These are phyloP conservation scores for Calliopsis andreniformis DNA, from an alignment of 1,140 invertebrate species.

Conservation along the genomic window DNA sequence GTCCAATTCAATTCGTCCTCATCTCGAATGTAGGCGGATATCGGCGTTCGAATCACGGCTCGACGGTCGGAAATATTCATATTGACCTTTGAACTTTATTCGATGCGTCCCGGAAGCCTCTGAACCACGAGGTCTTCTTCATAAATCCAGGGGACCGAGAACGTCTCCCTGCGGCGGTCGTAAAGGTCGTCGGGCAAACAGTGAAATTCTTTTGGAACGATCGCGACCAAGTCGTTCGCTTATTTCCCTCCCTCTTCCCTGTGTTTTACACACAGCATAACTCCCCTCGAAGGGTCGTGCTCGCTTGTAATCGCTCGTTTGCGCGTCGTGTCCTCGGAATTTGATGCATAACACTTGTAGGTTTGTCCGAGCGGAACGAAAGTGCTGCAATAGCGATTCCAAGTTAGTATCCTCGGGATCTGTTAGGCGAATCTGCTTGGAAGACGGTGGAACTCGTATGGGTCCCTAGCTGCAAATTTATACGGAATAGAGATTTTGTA, in stretches of 20 bases:
- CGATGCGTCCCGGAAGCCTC: not conserved
- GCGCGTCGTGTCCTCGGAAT: not conserved
- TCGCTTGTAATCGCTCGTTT: not conserved
- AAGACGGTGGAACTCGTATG: no score
- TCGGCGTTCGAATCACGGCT: not conserved
- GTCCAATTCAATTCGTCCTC: not conserved
- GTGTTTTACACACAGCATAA: not conserved
- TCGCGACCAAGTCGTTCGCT: not conserved
- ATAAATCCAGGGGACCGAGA: slow-evolving; percentile 1
- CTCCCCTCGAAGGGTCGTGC: not conserved
- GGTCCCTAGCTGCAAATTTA: no score
- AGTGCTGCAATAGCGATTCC: not conserved
- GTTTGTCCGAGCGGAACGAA: not conserved
- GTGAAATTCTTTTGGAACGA: slow-evolving; percentile 18
- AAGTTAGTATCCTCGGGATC: not conserved
- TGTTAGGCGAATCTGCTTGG: no score
- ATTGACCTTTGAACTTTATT: slow-evolving; percentile 25
- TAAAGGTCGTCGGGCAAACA: not conserved
- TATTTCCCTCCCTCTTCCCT: not conserved
- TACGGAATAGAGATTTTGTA: no score
- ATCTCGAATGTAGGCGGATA: not conserved
- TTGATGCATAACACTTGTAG: not conserved
- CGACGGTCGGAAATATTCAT: slow-evolving; percentile 16
- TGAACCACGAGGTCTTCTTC: not conserved
- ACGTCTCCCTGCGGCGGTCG: not conserved